These are phyloP conservation scores for Delia radicum DNA, from an alignment of 1,140 invertebrate species.

Conservation along the genomic window DNA sequence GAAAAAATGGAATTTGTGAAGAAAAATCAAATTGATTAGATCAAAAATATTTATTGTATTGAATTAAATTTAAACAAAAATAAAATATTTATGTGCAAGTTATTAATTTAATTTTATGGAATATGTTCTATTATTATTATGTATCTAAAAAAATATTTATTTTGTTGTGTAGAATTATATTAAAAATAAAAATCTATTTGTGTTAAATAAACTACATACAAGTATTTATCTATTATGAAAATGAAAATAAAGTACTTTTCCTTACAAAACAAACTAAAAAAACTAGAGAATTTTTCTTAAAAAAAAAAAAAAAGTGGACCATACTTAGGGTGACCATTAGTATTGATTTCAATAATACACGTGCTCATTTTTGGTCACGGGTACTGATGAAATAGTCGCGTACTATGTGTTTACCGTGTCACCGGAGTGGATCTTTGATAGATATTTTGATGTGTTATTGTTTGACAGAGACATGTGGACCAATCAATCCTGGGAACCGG, in stretches of 20 bases:
- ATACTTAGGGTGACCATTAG: no score
- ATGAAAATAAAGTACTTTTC: not conserved
- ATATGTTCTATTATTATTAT: not conserved
- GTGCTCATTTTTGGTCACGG: no score
- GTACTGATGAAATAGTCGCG: no score
- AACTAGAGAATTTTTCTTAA: not conserved
- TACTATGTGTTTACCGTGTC: no score
- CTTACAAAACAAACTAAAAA: not conserved
- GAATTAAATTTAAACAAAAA: not conserved
- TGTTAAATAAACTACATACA: not conserved
- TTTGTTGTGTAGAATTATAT: not conserved
- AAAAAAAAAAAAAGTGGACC: not conserved
- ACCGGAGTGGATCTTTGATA: no score
- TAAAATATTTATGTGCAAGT: not conserved
- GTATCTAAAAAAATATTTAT: not conserved
- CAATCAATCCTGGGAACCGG: no score
- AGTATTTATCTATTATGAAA: not conserved
- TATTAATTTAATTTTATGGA: not conserved
- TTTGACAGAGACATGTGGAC: no score
- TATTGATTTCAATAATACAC: no score
- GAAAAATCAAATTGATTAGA: no score
- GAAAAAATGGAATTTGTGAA: no score
- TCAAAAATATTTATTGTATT: not conserved
- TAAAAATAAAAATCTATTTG: not conserved
- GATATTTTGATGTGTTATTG: no score